Percentiles rank a stretch among this genome's conserved stretches.
These are phyloP conservation scores for Bombus difficillimus DNA, from an alignment of 1,140 invertebrate species.

Conservation along the genomic window DNA sequence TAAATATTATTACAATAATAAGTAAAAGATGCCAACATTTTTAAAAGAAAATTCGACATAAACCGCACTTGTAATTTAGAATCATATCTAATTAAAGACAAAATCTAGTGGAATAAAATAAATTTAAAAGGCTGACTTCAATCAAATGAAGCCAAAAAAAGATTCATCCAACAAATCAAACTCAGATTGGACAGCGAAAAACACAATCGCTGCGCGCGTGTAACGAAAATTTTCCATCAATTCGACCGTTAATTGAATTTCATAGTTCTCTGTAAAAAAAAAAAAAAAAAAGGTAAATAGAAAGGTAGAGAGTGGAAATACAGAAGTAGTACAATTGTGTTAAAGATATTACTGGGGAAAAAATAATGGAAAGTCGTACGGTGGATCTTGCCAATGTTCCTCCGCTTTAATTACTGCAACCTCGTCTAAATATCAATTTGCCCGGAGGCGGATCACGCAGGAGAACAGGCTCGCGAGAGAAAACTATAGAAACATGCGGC, in stretches of 20 bases:
- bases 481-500: conserved; percentile 26
- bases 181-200: background rate
- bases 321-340: background rate
- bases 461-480: background rate
- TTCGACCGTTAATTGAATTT: conserved; percentile 4
- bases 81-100: background rate
- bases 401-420: conserved; percentile 20
- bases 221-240: background rate
- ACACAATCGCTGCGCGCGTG: background rate
- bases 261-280: background rate
- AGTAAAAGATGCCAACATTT: background rate
- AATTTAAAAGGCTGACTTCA: background rate
- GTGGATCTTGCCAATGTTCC: background rate
- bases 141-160: conserved; percentile 1
- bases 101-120: background rate
- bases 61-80: background rate
- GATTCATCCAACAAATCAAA: background rate
- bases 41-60: background rate
- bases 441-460: conserved; percentile 2
- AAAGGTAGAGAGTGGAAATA: background rate
- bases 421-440: conserved; percentile 43
- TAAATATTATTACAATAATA: background rate
- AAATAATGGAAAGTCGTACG: background rate
- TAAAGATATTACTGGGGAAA: background rate
- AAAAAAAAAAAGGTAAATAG: background rate